Percentiles rank a stretch among this genome's conserved stretches.
Conservation (phyloP, 2,888 invertebrate genomes). For the Psococerastis gibbosa region DNA sequence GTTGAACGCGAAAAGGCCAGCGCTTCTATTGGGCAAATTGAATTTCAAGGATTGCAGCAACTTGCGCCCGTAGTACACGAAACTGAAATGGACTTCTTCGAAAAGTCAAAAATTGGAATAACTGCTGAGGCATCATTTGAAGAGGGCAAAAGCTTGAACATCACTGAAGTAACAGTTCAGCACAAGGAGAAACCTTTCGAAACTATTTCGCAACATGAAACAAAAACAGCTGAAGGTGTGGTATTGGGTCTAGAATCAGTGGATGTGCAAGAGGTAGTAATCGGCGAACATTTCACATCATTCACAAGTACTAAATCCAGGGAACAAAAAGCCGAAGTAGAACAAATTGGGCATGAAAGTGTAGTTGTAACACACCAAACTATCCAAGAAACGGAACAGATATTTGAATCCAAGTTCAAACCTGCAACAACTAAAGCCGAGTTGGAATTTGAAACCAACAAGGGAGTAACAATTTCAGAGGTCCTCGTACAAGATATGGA, state of each 20-base stretch:
- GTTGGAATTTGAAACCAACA: conserved; percentile 20
- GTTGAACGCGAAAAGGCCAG: neutral
- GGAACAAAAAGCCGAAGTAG: conserved; percentile 18
- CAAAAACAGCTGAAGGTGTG: conserved; percentile 23
- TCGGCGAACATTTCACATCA: conserved; percentile 20
- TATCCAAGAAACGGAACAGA: conserved; percentile 22
- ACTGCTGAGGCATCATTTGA: conserved; percentile 23
- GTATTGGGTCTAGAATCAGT: conserved; percentile 26
- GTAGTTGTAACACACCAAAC: conserved; percentile 21
- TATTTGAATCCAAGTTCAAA: conserved; percentile 18
- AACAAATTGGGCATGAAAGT: conserved; percentile 21
- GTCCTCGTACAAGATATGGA: conserved; percentile 19
- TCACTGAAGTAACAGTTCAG: conserved; percentile 25
- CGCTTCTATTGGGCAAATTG: conserved; percentile 22
- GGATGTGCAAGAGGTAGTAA: conserved; percentile 26
- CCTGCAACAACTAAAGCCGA: conserved; percentile 19
- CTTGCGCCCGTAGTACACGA: conserved; percentile 21
- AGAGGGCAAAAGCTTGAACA: conserved; percentile 26
- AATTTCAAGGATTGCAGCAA: conserved; percentile 16
- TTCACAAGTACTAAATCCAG: conserved; percentile 15
- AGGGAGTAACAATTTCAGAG: conserved; percentile 24
- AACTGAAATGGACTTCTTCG: conserved; percentile 14
- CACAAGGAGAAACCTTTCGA: conserved; percentile 27
- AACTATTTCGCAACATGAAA: conserved; percentile 24
- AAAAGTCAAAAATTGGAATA: conserved; percentile 22